Evolutionary conservation across 2,797 vertebrate genomes (phyloP), one percentile per base, ranked within the genome.

Genomic region (Buphagus erythrorhynchus): DNA sequence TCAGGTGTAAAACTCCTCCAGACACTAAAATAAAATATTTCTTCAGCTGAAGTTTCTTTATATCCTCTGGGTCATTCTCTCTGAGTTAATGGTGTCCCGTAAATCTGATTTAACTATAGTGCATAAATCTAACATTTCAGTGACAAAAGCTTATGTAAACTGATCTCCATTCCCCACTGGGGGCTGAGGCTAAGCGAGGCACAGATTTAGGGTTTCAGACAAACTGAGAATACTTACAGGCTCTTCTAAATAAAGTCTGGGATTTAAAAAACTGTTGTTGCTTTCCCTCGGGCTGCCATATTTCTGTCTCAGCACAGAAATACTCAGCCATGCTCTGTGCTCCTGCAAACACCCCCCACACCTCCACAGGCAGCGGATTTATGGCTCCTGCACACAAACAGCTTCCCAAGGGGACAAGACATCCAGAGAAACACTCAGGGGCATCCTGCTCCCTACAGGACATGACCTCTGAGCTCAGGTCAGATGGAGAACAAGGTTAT

Each of bases 121-220:
- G 88, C 69, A 93, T 92, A 93, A 97, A 96, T 94, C 92, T 14
- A 84, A 94, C 18, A 40, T 84, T 24, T 13, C 78, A 33, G 80
- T 93, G 88, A 93, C 79, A 95, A 95, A 96, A 95, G 62, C 95
- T 97, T 95, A 94, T 75, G 86, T 95, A 85, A 97, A 95, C 77
- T 54, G 25, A 49, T 80, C 79, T 84, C 42, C 1, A 43, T 88
- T 88, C 65, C 85, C 42, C 62, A 46, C 61, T 19, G 85, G 66
- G 57, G 85, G 79, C 82, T 90, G 66, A 65, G 90, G 68, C 79
- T 88, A 83, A 91, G 73, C 6, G 31, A 83, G 69, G 72, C 51
- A 57, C 83, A 93, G 75, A 96, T 89, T 76, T 93, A 90, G 72
- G 80, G 75, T 74, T 94, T 85, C 29, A 61, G 88, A 91, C 19